These are phyloP conservation scores for Thomomys bottae DNA, from an alignment of 2,113 vertebrate genomes.

Conservation along the genomic window DNA sequence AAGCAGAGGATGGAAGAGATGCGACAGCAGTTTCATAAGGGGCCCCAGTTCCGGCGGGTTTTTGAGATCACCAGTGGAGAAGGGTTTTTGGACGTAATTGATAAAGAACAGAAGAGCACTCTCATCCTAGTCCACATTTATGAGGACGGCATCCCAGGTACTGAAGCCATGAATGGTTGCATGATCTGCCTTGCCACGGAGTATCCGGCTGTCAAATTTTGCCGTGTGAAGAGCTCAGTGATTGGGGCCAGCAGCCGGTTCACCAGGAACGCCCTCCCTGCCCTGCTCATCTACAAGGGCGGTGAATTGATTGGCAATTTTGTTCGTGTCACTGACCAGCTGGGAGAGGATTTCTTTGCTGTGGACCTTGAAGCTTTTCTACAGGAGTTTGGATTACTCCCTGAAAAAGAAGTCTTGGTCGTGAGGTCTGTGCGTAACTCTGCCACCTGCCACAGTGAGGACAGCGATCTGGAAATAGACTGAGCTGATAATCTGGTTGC, in stretches of 20 bases:
- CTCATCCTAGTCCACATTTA: constrained; percentile 97
- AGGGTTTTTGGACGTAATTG: constrained; percentile 94
- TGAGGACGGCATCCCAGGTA: constrained; percentile 91
- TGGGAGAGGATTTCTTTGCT: constrained; percentile 98
- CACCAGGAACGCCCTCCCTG: constrained; percentile 93
- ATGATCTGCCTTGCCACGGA: constrained; percentile 95
- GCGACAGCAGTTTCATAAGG: constrained; percentile 91
- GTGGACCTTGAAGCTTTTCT: constrained; percentile 96
- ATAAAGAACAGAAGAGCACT: constrained; percentile 93
- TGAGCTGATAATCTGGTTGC: constrained; percentile 74
- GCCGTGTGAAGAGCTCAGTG: constrained; percentile 92
- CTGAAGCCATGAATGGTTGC: constrained; percentile 94
- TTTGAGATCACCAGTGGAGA: constrained; percentile 92
- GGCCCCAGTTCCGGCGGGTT: constrained; percentile 93
- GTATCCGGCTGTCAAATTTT: constrained; percentile 95
- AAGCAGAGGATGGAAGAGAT: constrained; percentile 98
- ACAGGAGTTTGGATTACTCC: constrained; percentile 95
- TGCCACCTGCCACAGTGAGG: constrained; percentile 89
- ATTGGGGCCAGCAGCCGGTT: constrained; percentile 95
- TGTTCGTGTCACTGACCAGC: constrained; percentile 97
- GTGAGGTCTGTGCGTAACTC: constrained; percentile 88
- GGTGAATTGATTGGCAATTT: constrained; percentile 98
- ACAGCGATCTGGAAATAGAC: constrained; percentile 98
- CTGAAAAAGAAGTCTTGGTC: constrained; percentile 89
- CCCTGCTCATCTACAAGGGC: constrained; percentile 94